Evolutionary conservation across 2,888 invertebrate species (phyloP).

Genomic region (Microctonus aethiopoides): DNA sequence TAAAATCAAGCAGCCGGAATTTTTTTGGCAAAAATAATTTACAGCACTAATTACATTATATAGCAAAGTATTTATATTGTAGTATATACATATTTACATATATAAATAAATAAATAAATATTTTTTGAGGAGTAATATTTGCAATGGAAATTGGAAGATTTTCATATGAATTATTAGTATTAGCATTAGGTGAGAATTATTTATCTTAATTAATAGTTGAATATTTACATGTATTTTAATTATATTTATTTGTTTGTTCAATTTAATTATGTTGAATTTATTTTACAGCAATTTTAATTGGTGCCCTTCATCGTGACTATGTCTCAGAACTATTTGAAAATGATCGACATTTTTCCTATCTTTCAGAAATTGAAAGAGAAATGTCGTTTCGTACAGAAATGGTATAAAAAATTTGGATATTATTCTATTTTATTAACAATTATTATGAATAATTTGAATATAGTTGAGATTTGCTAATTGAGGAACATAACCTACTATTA

Average conservation of each 20-base stretch:
- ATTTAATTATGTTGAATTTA: slow-evolving; percentile 39
- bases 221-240: too few species aligned
- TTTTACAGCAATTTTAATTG: slow-evolving; percentile 71
- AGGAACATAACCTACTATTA: not conserved
- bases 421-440: slow-evolving; percentile 11
- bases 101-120: not conserved
- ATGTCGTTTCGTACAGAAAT: slow-evolving; percentile 88
- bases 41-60: too few species aligned
- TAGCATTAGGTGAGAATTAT: not conserved
- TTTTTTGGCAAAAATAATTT: too few species aligned
- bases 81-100: too few species aligned
- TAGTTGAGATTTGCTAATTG: not conserved
- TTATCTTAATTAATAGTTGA: not conserved
- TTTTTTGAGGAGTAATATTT: not conserved
- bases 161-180: not conserved
- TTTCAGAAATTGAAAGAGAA: slow-evolving; percentile 86
- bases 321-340: slow-evolving; percentile 83
- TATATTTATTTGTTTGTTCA: slow-evolving; percentile 31
- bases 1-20: too few species aligned
- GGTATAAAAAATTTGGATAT: slow-evolving; percentile 67
- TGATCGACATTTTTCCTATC: slow-evolving; percentile 84
- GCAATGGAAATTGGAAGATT: not conserved
- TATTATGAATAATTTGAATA: not conserved
- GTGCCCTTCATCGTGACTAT: slow-evolving; percentile 75
- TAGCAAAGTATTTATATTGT: too few species aligned